Evolutionary conservation across 2,888 invertebrate species (phyloP), one percentile per base, ranked within the genome.

Genomic region (Leucoma salicis): DNA sequence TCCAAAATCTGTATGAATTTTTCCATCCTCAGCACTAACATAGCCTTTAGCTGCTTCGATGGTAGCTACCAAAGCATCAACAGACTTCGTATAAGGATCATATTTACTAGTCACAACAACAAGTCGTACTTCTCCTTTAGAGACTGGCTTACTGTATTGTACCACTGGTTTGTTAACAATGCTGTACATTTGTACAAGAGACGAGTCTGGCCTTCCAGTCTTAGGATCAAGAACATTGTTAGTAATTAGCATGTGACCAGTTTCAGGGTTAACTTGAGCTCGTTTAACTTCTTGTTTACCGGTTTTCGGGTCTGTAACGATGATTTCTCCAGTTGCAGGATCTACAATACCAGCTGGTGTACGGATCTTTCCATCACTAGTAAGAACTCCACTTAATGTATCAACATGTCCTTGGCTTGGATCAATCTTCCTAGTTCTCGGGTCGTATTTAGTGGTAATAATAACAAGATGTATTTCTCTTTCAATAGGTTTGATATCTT

Each of bases 321-420:
- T 64, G n/a, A 90, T 84, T 64, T 90, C 88, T 18, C 93, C 92
- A 14, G 91, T 91, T 48, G 91, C 86, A 0, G 92, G 92, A 60
- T 94, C 93, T 16, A 94, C 88, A 27, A 91, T 81, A 10, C 94
- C 94, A 41, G 93, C 90, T 62, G 93, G 93, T 4, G 94, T 93
- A 21, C 78, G 76, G 42, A 90, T 88, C 59, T 80, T 89, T 15
- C 90, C 90, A 63, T 90, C 88, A 16, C 84, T 66, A 10, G 82
- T 92, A 3, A 92, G 81, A 14, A 88, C 85, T 28, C 93, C 94
- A 57, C 91, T 92, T 53, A 94, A 92, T 15, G 91, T 91, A 39
- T 90, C 89, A 1, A 89, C 78, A 32, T 77, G 73, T 14, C 82
- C 80, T 67, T 82, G 79, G 39, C 74, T 82, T 10, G 86, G 80